Base-by-base conservation (phyloP, 2,113 vertebrate species). In the Theristicus caerulescens region DNA sequence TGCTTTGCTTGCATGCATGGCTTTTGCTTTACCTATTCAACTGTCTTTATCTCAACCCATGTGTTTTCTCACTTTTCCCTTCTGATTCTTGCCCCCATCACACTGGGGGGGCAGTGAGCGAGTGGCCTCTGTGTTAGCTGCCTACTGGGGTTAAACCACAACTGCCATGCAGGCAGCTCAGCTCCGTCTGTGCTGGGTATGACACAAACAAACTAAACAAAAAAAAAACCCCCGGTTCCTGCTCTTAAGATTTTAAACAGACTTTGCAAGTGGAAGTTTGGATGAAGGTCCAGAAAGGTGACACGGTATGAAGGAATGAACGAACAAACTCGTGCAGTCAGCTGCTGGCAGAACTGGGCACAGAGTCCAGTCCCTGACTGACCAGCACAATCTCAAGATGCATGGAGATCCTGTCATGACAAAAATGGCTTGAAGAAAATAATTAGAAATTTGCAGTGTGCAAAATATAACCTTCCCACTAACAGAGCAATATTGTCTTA, bases 101-200 rank as follows among this genome's bases (percentile, higher is more conserved):
- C 21, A 54, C 8, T 3, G 14, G 1, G 6, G 2, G 11, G 13
- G 11, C 9, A 20, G 15, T 12, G 44, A 81, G 44, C 0, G 0
- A 55, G 62, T 1, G 21, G 27, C 32, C 32, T 81, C n/a, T 16
- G 8, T 38, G 24, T 54, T 31, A 47, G 81, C 64, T 81, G 49
- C 44, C 73, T 40, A 5, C 24, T 1, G 6, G 55, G 73, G 51
- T 70, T 73, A 58, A 93, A 73, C 42, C 51, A 32, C 51, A 69
- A 73, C 36, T 81, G 25, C 26, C 66, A 54, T 0, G 5, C 6
- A 16, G 31, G 58, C 54, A 93, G 82, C 58, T 80, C 67, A 51
- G 40, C 29, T 51, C 51, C 4, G 7, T 49, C 69, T 86, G 25
- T 29, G 36, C 36, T 34, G 57, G 12, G 11, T 54, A 47, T 2